phyloP scores from a whole-genome alignment of 2,797 vertebrate species.

The Cetoscarus ocellatus region DNA sequence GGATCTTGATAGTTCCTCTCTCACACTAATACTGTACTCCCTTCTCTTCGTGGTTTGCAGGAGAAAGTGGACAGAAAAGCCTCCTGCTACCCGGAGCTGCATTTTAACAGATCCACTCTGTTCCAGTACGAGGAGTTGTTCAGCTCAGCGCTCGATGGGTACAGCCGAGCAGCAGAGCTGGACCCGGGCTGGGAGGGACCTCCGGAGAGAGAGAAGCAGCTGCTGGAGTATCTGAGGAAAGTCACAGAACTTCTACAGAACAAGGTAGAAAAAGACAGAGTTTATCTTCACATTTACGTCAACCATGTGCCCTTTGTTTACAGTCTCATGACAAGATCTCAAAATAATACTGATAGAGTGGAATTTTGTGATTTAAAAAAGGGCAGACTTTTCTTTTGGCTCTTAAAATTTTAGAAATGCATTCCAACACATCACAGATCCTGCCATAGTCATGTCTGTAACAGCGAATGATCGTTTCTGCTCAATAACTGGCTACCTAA shows the following conservation, averaged over 20 bases:
- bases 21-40: not conserved
- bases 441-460: too few species aligned
- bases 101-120: slow-evolving; percentile 90
- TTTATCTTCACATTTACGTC: not conserved
- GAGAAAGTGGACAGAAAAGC: slow-evolving; percentile 90
- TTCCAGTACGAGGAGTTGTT: slow-evolving; percentile 94
- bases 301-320: not conserved
- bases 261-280: slow-evolving; percentile 77
- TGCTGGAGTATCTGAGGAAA: slow-evolving; percentile 88
- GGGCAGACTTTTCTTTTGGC: too few species aligned
- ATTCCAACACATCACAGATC: too few species aligned
- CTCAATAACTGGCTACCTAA: too few species aligned
- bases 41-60: slow-evolving; percentile 55
- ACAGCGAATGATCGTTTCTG: too few species aligned
- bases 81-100: slow-evolving; percentile 90
- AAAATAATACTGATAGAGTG: too few species aligned
- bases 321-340: too few species aligned
- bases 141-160: slow-evolving; percentile 88
- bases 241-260: slow-evolving; percentile 86
- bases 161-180: slow-evolving; percentile 86
- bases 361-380: too few species aligned
- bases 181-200: slow-evolving; percentile 90
- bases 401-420: too few species aligned
- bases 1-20: too few species aligned
- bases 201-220: slow-evolving; percentile 84